These are phyloP conservation scores for Cyclura pinguis DNA, from an alignment of 2,797 vertebrate species.

Conservation along the genomic window DNA sequence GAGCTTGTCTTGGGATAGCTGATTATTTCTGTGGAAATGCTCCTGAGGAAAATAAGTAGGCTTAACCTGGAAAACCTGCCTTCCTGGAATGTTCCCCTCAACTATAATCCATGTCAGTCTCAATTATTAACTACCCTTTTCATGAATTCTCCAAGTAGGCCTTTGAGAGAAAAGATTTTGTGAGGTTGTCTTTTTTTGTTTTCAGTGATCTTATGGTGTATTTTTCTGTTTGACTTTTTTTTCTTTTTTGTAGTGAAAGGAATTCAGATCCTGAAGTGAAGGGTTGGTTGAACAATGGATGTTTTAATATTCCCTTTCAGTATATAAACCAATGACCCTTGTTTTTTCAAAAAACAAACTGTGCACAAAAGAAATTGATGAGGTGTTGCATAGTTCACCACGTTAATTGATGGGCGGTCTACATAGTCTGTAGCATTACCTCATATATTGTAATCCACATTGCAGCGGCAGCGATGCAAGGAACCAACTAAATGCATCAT, in stretches of 20 bases:
- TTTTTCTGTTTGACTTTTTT: slow-evolving; percentile 30
- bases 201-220: slow-evolving; percentile 9
- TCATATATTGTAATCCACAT: slow-evolving; percentile 74
- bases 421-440: slow-evolving; percentile 72
- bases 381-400: slow-evolving; percentile 67
- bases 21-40: slow-evolving; percentile 25
- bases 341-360: slow-evolving; percentile 46
- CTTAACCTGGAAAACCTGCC: slow-evolving; percentile 25
- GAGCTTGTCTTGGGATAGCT: not conserved
- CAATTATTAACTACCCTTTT: not conserved
- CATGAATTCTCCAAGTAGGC: not conserved
- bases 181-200: slow-evolving; percentile 9
- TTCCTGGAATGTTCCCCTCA: not conserved
- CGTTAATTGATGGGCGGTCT: slow-evolving; percentile 68
- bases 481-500: slow-evolving; percentile 65
- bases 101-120: not conserved
- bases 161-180: slow-evolving; percentile 28
- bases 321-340: slow-evolving; percentile 60
- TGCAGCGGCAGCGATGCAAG: slow-evolving; percentile 67
- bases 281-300: slow-evolving; percentile 31
- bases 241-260: slow-evolving; percentile 45
- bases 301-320: slow-evolving; percentile 42
- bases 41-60: slow-evolving; percentile 35
- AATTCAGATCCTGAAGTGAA: slow-evolving; percentile 37
- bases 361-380: slow-evolving; percentile 60